Percentiles rank a stretch among this genome's conserved stretches.
Evolutionary conservation across 1,140 invertebrate genomes (phyloP).

Genomic region (Chionoecetes opilio): DNA sequence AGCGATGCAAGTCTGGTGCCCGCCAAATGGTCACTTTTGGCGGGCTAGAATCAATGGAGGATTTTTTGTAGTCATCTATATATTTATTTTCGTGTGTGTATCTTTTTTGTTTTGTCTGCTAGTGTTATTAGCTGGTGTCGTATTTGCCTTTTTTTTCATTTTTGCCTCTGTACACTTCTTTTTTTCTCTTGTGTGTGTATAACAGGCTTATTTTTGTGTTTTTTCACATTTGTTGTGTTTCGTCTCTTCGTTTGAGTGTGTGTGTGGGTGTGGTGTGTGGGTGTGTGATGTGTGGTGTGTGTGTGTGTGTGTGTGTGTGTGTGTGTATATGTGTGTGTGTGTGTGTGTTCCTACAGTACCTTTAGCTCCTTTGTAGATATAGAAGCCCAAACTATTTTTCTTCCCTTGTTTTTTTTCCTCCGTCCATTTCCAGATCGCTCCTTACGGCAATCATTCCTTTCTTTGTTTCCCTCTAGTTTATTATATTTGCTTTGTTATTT

Average conservation of each 20-base stretch:
- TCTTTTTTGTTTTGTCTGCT: not conserved
- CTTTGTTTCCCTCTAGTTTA: not conserved
- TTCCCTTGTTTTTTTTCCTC: no score
- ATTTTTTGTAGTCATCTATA: not conserved
- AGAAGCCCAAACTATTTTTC: no score
- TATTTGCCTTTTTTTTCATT: no score
- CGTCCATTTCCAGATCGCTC: no score
- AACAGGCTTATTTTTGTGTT: no score
- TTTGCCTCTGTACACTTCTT: no score
- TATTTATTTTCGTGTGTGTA: not conserved
- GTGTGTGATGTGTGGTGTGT: not conserved
- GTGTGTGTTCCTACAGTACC: not conserved
- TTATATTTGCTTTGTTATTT: not conserved
- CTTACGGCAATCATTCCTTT: not conserved
- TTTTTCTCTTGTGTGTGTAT: no score
- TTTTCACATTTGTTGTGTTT: no score
- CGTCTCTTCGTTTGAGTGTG: not conserved
- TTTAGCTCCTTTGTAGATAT: no score
- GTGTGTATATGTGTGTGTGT: not conserved
- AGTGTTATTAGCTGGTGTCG: not conserved
- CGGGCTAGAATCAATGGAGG: slow-evolving; percentile 33
- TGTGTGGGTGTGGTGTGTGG: not conserved
- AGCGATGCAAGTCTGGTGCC: slow-evolving; percentile 66
- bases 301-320: not conserved
- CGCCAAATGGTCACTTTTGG: slow-evolving; percentile 77